These are phyloP conservation scores for Apodemia hepburni DNA, from an alignment of 2,888 invertebrate genomes.

Conservation along the genomic window DNA sequence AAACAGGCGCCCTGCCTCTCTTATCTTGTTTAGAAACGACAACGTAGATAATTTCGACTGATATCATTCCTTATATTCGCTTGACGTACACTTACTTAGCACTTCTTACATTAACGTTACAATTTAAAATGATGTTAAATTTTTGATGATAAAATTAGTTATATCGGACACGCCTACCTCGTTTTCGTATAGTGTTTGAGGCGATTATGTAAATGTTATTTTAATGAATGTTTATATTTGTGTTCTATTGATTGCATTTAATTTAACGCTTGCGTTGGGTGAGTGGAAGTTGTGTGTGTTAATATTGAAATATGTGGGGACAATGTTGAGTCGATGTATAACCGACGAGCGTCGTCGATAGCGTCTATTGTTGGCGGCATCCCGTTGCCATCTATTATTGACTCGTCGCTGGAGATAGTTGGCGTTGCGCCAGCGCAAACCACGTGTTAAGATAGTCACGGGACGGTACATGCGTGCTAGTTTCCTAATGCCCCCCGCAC, in stretches of 20 bases:
- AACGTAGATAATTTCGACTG: conserved; percentile 60
- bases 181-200: conserved; percentile 24
- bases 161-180: conserved; percentile 32
- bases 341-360: conserved; percentile 31
- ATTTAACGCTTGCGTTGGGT: background rate
- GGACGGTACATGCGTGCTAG: conserved; percentile 55
- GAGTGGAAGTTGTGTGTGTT: background rate
- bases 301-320: conserved; percentile 3
- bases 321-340: conserved; percentile 2
- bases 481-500: conserved; percentile 41
- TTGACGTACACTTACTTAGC: conserved; percentile 10
- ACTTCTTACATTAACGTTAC: background rate
- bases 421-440: conserved; percentile 69
- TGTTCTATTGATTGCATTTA: background rate
- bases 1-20: conserved; percentile 50
- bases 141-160: conserved; percentile 25
- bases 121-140: conserved; percentile 18
- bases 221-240: background rate
- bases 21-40: conserved; percentile 67
- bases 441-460: conserved; percentile 73
- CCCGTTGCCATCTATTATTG: conserved; percentile 78
- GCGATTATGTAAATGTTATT: conserved; percentile 22
- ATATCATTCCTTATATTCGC: conserved; percentile 48
- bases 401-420: conserved; percentile 78
- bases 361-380: conserved; percentile 80